These are phyloP conservation scores for Bubo blakistoni DNA, from an alignment of 2,113 vertebrate species.

Conservation along the genomic window DNA sequence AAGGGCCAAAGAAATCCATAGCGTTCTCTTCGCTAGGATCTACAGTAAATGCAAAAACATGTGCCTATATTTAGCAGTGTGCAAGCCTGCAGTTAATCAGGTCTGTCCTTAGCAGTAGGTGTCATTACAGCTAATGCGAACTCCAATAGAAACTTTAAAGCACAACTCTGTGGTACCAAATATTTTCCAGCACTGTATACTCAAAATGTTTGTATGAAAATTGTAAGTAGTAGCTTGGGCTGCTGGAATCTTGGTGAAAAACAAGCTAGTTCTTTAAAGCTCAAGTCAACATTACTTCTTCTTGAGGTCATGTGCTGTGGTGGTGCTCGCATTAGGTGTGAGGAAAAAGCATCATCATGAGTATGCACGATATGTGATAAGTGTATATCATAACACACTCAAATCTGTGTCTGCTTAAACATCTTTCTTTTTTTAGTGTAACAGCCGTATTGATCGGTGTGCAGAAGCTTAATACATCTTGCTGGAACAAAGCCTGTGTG, in stretches of 20 bases:
- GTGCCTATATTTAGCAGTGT: neutral
- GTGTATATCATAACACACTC: neutral
- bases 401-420: neutral
- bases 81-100: slow-evolving; percentile 15
- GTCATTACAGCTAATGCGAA: neutral
- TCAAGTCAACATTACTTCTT: neutral
- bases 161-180: neutral
- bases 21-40: neutral
- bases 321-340: neutral
- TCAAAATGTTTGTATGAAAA: neutral
- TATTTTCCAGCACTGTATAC: neutral
- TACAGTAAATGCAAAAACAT: neutral
- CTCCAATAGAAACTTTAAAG: neutral
- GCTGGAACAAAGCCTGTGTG: neutral
- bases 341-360: neutral
- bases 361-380: no score
- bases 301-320: neutral
- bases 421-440: neutral
- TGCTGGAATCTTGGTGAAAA: neutral
- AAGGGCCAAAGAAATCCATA: neutral
- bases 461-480: neutral
- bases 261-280: neutral
- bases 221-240: neutral
- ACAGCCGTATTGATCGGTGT: neutral
- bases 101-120: slow-evolving; percentile 16